phyloP scores from a whole-genome alignment of 1,140 invertebrate species.

The Sycophila sp. region DNA sequence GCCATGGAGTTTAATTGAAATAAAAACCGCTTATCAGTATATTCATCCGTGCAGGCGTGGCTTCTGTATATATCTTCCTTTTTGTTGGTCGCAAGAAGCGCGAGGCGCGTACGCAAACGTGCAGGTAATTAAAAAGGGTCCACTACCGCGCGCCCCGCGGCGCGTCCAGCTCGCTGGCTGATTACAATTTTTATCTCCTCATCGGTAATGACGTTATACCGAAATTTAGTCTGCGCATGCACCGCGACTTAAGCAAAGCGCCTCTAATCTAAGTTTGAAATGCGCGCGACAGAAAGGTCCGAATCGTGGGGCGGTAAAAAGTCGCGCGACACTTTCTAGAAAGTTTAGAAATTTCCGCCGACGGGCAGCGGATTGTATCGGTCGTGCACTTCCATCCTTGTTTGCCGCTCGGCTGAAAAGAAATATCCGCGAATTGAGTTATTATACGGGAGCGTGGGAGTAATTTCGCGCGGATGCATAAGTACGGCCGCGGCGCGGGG shows the following conservation, averaged over 20 bases:
- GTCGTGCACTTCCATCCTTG: background rate
- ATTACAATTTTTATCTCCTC: too few species aligned
- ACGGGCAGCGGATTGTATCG: background rate
- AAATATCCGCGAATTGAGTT: constrained; percentile 31
- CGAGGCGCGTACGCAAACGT: too few species aligned
- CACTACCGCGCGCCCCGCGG: too few species aligned
- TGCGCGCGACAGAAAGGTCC: background rate
- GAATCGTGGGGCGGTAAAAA: background rate
- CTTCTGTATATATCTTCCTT: too few species aligned
- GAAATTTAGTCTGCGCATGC: too few species aligned
- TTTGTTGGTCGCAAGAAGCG: too few species aligned
- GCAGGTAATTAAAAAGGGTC: too few species aligned
- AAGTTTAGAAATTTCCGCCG: background rate
- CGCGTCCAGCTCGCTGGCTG: too few species aligned
- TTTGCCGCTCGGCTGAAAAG: background rate
- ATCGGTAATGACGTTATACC: too few species aligned
- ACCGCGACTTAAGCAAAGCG: background rate
- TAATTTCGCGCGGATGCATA: background rate
- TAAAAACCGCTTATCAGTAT: too few species aligned
- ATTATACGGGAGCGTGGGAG: constrained; percentile 16
- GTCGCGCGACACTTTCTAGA: background rate
- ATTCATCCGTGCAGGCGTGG: too few species aligned
- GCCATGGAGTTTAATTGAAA: too few species aligned
- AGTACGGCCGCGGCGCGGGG: background rate
- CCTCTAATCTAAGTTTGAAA: constrained; percentile 32